Evolutionary conservation across 2,797 vertebrate genomes (phyloP).

Genomic region (Onychomys leucogaster): DNA sequence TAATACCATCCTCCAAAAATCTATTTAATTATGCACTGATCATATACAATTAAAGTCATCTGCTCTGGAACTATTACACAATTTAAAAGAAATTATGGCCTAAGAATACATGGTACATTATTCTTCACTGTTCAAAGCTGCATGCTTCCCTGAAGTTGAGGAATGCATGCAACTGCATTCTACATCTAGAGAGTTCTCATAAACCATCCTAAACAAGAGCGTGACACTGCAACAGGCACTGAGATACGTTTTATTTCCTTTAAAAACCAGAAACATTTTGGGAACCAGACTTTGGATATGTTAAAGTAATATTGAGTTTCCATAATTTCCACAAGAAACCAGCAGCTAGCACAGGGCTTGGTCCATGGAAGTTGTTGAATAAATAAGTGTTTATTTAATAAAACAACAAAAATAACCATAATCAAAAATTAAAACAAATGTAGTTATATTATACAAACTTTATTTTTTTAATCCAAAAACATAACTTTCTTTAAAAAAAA

Average conservation of each 20-base stretch:
- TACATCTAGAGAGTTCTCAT: neutral
- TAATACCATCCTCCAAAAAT: neutral
- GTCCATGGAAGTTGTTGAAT: neutral
- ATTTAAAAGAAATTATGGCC: neutral
- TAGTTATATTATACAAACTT: slow-evolving; percentile 85
- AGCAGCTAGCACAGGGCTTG: neutral
- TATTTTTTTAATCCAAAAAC: slow-evolving; percentile 84
- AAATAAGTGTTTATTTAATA: slow-evolving; percentile 21
- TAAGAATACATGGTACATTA: neutral
- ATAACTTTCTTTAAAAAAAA: slow-evolving; percentile 73
- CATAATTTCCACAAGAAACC: neutral
- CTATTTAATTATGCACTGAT: neutral
- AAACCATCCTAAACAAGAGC: neutral
- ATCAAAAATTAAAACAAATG: slow-evolving; percentile 58
- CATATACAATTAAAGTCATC: neutral
- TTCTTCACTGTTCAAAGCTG: neutral
- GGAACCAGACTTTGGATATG: neutral
- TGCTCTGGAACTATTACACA: neutral
- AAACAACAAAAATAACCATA: neutral
- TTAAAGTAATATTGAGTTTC: neutral
- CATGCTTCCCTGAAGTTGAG: neutral
- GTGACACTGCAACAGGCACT: accelerated
- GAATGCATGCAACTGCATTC: neutral
- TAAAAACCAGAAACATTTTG: neutral
- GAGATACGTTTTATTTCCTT: neutral